phyloP scores from a whole-genome alignment of 2,113 vertebrate species.

The Illadopsis cleaveri region DNA sequence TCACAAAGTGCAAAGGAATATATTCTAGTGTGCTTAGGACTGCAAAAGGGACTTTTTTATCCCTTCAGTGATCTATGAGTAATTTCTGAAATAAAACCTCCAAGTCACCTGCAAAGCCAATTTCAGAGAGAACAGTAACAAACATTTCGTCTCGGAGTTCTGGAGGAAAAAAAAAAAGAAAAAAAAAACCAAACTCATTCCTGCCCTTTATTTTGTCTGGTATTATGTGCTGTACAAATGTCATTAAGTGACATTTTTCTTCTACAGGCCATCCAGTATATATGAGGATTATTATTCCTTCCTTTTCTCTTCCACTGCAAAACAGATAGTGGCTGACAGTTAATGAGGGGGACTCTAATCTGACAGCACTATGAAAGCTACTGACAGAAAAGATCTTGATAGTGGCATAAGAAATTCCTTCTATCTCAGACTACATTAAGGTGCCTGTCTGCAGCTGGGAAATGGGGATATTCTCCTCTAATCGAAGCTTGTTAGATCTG shows the following conservation, averaged over 20 bases:
- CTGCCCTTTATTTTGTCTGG: conserved; percentile 33
- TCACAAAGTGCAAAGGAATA: background rate
- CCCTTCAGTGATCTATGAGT: background rate
- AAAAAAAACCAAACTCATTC: background rate
- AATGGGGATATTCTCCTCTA: background rate
- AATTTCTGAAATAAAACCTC: conserved; percentile 42
- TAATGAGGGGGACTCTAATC: conserved; percentile 56
- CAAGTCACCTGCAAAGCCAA: conserved; percentile 18
- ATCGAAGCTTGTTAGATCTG: background rate
- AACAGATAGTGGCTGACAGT: conserved; percentile 38
- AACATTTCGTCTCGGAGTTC: conserved; percentile 6
- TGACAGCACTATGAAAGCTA: conserved; percentile 51
- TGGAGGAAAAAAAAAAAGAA: background rate
- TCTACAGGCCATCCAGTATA: conserved; percentile 26
- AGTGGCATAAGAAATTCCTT: conserved; percentile 37
- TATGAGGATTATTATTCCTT: conserved; percentile 12
- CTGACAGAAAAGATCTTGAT: conserved; percentile 33
- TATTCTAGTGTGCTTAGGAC: background rate
- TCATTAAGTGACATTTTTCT: conserved; percentile 63
- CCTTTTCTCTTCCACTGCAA: conserved; percentile 1
- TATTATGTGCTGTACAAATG: conserved; percentile 51
- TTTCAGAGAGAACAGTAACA: background rate
- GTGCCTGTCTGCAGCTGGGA: background rate
- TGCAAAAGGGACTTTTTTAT: background rate
- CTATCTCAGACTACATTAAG: conserved; percentile 18